Base-by-base conservation (phyloP, 2,797 vertebrate species). In the Artibeus jamaicensis region DNA sequence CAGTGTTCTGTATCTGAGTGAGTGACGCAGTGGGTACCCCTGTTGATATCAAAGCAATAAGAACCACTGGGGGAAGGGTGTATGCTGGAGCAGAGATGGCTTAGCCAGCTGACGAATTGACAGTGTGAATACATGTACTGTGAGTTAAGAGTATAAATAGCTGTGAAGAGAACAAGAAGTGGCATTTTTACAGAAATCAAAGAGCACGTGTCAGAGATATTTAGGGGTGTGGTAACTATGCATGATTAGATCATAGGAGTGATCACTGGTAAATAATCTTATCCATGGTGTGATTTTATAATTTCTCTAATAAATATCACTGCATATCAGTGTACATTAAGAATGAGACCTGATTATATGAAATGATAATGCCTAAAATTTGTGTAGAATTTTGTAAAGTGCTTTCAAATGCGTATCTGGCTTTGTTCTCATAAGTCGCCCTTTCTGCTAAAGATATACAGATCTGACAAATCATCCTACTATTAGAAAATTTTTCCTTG, bases 251-350 rank as follows among this genome's bases (percentile, higher is more conserved):
- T 93, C 29, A 42, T 29, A 29, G 34, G 32, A 44, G 7, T 19
- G 46, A 22, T 50, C 9, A 32, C n/a, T 77, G 11, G 48, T 57
- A 71, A 26, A 92, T 55, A 12, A 93, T 84, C 76, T 88, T 85
- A 62, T 91, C 82, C 68, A 46, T 11, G 19, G 3, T 29, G 0
- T 87, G 67, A 65, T n/a, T 37, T 86, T 48, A 34, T 67, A 9
- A 97, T 92, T 71, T 34, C 39, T 67, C 10, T 67, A 95, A 76
- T 92, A 91, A 94, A 95, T 93, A 46, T 87, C 44, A 90, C 26
- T 93, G 74, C 24, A 44, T 95, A 53, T 71, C 86, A 90, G 39
- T 21, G 29, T 92, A 74, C 48, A 42, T 79, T 87, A 91, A 83
- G 57, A 34, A 89, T 74, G 39, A 89, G 24, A 10, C 1, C 34